phyloP scores from a whole-genome alignment of 2,888 invertebrate species.

The Euphydryas editha region DNA sequence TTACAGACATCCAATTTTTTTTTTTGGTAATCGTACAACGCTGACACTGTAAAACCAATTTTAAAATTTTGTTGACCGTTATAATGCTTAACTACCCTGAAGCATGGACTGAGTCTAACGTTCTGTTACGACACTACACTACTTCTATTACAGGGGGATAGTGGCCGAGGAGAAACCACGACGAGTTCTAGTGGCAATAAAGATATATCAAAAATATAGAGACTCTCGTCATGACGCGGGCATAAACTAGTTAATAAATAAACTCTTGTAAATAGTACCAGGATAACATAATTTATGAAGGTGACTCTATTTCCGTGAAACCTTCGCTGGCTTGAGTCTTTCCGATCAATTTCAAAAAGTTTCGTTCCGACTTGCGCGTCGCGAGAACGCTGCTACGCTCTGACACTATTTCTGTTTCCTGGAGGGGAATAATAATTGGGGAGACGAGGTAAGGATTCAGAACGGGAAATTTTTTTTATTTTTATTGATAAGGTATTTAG shows the following conservation, averaged over 20 bases:
- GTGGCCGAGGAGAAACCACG: too few species aligned
- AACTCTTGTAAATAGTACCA: slow-evolving; percentile 25
- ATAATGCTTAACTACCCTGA: too few species aligned
- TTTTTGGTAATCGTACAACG: too few species aligned
- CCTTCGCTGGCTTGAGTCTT: slow-evolving; percentile 53
- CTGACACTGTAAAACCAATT: too few species aligned
- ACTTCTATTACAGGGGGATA: too few species aligned
- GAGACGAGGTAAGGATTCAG: not conserved
- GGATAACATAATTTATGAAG: slow-evolving; percentile 21
- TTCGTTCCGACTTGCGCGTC: slow-evolving; percentile 51
- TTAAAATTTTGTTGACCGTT: too few species aligned
- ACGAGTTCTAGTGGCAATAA: too few species aligned
- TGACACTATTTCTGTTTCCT: slow-evolving; percentile 26
- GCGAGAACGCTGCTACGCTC: slow-evolving; percentile 55
- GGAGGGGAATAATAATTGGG: slow-evolving; percentile 18
- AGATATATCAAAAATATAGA: too few species aligned
- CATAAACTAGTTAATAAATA: not conserved
- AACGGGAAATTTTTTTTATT: not conserved
- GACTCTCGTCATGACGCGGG: not conserved
- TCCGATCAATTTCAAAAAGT: slow-evolving; percentile 56
- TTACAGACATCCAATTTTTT: too few species aligned
- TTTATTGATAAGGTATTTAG: not conserved
- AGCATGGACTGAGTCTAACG: too few species aligned
- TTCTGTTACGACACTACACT: too few species aligned
- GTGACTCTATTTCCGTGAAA: slow-evolving; percentile 25